Percentiles rank a stretch among this genome's conserved stretches.
phyloP scores from a whole-genome alignment of 1,140 invertebrate genomes.

The Drosophila subobscura region DNA sequence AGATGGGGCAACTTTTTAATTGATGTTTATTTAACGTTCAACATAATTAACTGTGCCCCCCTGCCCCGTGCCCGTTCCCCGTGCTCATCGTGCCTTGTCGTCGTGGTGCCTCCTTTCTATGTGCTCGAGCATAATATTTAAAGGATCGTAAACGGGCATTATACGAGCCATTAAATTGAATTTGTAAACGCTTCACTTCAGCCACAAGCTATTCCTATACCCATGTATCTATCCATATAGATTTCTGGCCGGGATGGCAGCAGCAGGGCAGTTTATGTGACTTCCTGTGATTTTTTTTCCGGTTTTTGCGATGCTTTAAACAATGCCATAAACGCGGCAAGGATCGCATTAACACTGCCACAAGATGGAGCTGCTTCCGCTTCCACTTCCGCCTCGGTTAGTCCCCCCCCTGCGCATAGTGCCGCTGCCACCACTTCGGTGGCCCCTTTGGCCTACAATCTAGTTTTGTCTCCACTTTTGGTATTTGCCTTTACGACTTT shows the following conservation, averaged over 20 bases:
- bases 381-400: conserved; percentile 7
- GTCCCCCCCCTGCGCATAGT: too few relatives aligned
- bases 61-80: conserved; percentile 7
- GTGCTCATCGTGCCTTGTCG: neutral
- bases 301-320: conserved; percentile 58
- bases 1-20: conserved; percentile 62
- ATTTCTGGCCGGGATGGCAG: conserved; percentile 24
- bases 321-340: conserved; percentile 72
- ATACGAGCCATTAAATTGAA: conserved; percentile 75
- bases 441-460: conserved; percentile 1
- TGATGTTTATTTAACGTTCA: conserved; percentile 81
- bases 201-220: conserved; percentile 30
- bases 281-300: conserved; percentile 19
- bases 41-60: conserved; percentile 67
- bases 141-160: conserved; percentile 74
- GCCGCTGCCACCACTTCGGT: too few relatives aligned
- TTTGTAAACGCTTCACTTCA: conserved; percentile 73
- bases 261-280: conserved; percentile 24
- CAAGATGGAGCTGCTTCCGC: conserved; percentile 12
- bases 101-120: neutral
- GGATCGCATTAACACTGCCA: conserved; percentile 71
- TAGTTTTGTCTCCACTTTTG: conserved; percentile 36
- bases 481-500: conserved; percentile 53
- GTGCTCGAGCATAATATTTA: conserved; percentile 67
- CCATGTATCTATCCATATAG: conserved; percentile 9